Evolutionary conservation across 2,797 vertebrate species (phyloP), one percentile per base, ranked within the genome.

Genomic region (Acomys russatus): DNA sequence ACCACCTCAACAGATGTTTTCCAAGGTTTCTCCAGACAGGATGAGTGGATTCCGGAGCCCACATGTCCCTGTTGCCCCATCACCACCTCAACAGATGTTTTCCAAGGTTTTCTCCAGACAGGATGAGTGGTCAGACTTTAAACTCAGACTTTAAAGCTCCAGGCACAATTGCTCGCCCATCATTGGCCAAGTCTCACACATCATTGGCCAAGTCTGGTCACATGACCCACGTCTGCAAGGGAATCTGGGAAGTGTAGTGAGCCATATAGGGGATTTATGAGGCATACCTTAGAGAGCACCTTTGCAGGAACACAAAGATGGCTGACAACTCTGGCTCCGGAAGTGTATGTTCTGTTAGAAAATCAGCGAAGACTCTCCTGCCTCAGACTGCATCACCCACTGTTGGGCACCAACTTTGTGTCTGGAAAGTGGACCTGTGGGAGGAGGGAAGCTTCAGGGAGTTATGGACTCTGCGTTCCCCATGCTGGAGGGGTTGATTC

Each of bases 21-120:
- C 38, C 35, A 64, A 78, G 63, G 82, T 35, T 35, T 82, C 35
- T 44, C 30, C 22, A 88, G 20, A 18, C 33, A 35, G 59, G 35
- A 68, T 63, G 56, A 33, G 22, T 22, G 74, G 38, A 70, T 8
- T 63, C 70, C 59, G 66, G 63, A 64, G n/a, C 17, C 63, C 38
- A 9, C 44, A 33, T 35, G n/a, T 63, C 74, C 0, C 0, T 22
- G 51, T 63, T 85, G 9, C n/a, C 63, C 28, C 23, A 17, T 61
- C 0, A 0, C 54, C 30, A 64, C 18, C 44, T 66, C 76, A 59
- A 28, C 15, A 35, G 0, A 0, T 17, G 49, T 2, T 30, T 30
- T 66, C 38, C 35, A 64, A 78, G 63, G 82, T 35, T 35, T 82
- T n/a, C 35, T 44, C 30, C 22, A 88, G 20, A 18, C 33, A 35